These are phyloP conservation scores for Rhabdophis nuchalis DNA, from an alignment of 2,797 vertebrate species.

Conservation along the genomic window DNA sequence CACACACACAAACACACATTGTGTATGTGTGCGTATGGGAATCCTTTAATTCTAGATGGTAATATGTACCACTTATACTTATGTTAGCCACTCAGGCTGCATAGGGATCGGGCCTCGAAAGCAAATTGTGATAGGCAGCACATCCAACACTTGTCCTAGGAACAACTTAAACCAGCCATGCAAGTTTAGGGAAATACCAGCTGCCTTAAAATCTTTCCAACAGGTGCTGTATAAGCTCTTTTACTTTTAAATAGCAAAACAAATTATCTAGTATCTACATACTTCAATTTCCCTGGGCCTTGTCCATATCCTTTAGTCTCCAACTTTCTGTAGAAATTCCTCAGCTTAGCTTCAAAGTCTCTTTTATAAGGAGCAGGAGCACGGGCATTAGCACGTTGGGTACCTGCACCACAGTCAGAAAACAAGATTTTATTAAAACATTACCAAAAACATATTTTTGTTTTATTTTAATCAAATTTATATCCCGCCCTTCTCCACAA, in stretches of 20 bases:
- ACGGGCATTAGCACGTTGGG: conserved; percentile 91
- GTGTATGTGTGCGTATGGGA: not conserved
- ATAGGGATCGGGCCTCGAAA: not conserved
- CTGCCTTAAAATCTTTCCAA: not conserved
- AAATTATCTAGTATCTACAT: conserved; percentile 55
- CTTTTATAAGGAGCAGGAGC: conserved; percentile 96
- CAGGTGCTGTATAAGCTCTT: not conserved
- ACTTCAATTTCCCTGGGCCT: conserved; percentile 97
- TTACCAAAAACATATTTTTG: not conserved
- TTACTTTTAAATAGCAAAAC: not conserved
- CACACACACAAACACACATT: no score
- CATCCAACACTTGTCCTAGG: not conserved
- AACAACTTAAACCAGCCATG: not conserved
- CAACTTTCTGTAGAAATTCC: conserved; percentile 97
- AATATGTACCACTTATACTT: not conserved
- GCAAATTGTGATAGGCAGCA: not conserved
- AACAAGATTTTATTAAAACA: not conserved
- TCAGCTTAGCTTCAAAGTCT: conserved; percentile 96
- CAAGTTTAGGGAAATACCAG: not conserved
- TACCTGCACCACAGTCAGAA: conserved; percentile 74
- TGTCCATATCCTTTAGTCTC: conserved; percentile 97
- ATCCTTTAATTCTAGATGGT: not conserved
- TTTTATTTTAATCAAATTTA: no score
- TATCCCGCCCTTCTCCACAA: no score
- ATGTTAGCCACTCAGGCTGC: not conserved